A percentile compares a stretch with the other conserved stretches of the same genome.
Conservation (phyloP, 2,888 invertebrate genomes). For the Caenorhabditis doughertyi region DNA sequence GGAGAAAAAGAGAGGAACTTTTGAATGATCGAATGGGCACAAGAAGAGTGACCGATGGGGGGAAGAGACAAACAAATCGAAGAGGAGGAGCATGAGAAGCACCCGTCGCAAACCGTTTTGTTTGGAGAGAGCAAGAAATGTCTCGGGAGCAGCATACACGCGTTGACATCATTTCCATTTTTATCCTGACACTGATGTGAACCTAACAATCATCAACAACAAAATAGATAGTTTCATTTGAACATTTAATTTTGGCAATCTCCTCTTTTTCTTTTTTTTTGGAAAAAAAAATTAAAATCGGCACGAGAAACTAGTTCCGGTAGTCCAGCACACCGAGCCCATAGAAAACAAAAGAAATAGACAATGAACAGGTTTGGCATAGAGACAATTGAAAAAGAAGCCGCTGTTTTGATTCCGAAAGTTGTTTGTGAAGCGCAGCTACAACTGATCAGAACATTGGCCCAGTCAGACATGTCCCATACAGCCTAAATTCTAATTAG, state of each 20-base stretch:
- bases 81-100: slow-evolving; percentile 28
- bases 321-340: slow-evolving; percentile 13
- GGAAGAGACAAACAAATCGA: slow-evolving; percentile 28
- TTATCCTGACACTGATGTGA: background rate
- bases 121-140: slow-evolving; percentile 10
- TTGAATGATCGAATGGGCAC: background rate
- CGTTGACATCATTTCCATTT: background rate
- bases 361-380: slow-evolving; percentile 6
- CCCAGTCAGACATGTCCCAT: no score
- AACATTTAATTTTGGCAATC: background rate
- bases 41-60: slow-evolving; percentile 35
- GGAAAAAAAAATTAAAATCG: background rate
- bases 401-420: slow-evolving; percentile 1
- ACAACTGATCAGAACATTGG: background rate
- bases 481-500: no score
- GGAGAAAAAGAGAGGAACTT: background rate
- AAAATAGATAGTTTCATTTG: background rate
- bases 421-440: background rate
- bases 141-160: background rate
- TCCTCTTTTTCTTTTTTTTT: background rate
- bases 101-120: slow-evolving; percentile 19
- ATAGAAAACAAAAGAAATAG: background rate
- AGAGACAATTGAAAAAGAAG: background rate
- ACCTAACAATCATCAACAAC: background rate
- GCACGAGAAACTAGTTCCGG: slow-evolving; percentile 1